These are phyloP conservation scores for Allophyes oxyacanthae DNA, from an alignment of 2,888 invertebrate species.

Conservation along the genomic window DNA sequence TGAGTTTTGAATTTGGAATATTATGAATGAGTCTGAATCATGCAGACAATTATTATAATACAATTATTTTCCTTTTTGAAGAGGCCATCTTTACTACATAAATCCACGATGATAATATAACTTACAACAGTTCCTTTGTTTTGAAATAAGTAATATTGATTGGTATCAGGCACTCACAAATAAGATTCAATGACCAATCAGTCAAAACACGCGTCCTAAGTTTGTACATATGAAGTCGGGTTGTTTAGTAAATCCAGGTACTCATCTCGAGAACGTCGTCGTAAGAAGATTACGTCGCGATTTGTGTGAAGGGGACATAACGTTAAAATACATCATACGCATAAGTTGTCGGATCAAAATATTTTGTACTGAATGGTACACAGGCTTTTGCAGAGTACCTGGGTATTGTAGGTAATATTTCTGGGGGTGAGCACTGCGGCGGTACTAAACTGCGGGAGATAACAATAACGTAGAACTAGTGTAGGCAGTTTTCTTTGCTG, in stretches of 20 bases:
- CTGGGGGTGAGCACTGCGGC: conserved; percentile 8
- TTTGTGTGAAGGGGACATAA: conserved; percentile 33
- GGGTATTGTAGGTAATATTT: conserved; percentile 22
- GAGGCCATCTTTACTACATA: too few species aligned
- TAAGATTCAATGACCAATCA: conserved; percentile 20
- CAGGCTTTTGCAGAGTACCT: conserved; percentile 29
- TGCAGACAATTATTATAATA: too few species aligned
- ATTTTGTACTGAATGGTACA: conserved; percentile 37
- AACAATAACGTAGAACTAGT: conserved; percentile 24
- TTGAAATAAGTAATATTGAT: conserved; percentile 2
- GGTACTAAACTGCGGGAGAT: conserved; percentile 23
- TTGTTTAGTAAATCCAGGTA: conserved; percentile 54
- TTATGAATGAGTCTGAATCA: too few species aligned
- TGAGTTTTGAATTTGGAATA: too few species aligned
- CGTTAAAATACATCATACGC: conserved; percentile 27
- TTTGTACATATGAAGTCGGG: conserved; percentile 38
- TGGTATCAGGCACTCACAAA: conserved; percentile 7
- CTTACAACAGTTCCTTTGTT: too few species aligned
- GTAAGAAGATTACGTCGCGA: conserved; percentile 59
- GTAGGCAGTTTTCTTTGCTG: not conserved
- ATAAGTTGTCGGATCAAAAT: conserved; percentile 29
- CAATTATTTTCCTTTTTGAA: too few species aligned
- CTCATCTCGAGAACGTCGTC: conserved; percentile 37
- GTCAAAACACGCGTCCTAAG: conserved; percentile 19
- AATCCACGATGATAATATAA: too few species aligned